phyloP scores from a whole-genome alignment of 2,888 invertebrate species.

The Quadroppia sp. region DNA sequence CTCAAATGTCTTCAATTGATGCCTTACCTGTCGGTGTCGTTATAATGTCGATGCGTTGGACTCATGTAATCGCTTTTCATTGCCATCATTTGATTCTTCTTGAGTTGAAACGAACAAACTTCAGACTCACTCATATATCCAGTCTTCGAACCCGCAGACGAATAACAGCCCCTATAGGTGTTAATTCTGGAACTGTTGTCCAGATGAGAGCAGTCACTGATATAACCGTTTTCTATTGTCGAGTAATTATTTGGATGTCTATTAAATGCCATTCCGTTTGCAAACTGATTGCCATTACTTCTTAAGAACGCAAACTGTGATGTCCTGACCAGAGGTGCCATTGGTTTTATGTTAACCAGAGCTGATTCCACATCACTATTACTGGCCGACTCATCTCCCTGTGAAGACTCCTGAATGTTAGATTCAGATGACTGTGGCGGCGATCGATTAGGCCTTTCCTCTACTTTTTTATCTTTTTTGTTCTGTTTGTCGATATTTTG shows the following conservation, averaged over 20 bases:
- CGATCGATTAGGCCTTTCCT: background rate
- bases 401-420: background rate
- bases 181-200: background rate
- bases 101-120: background rate
- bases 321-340: slow-evolving; percentile 69
- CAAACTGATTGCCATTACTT: background rate
- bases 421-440: background rate
- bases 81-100: background rate
- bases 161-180: background rate
- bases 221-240: slow-evolving; percentile 19
- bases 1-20: background rate
- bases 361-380: slow-evolving; percentile 59
- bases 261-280: background rate
- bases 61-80: slow-evolving; percentile 11
- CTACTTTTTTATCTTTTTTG: background rate
- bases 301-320: slow-evolving; percentile 51
- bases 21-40: slow-evolving; percentile 13
- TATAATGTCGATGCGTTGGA: slow-evolving; percentile 1
- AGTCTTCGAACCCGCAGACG: background rate
- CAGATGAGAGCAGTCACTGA: slow-evolving; percentile 8
- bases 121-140: slow-evolving; percentile 24
- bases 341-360: slow-evolving; percentile 76
- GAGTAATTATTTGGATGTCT: slow-evolving; percentile 27
- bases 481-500: background rate
- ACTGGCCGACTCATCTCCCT: slow-evolving; percentile 58